phyloP scores from a whole-genome alignment of 2,113 vertebrate species.

The Leucopsar rothschildi region DNA sequence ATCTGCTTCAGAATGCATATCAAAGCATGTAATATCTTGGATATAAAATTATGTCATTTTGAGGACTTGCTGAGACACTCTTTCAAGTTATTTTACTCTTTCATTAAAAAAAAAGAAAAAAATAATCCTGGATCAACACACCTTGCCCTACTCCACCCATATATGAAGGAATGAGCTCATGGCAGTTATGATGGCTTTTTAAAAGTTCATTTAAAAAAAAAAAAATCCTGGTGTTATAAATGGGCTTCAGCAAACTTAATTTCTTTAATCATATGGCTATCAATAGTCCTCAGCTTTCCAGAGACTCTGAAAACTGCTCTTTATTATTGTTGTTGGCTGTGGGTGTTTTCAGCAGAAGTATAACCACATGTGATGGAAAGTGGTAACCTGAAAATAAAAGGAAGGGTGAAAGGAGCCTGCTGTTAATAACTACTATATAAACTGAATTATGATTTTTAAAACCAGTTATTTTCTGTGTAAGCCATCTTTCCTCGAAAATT shows the following conservation, averaged over 20 bases:
- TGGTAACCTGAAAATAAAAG: background rate
- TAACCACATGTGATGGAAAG: background rate
- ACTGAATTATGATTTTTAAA: background rate
- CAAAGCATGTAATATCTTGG: background rate
- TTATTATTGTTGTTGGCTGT: background rate
- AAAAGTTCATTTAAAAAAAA: background rate
- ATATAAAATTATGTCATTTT: background rate
- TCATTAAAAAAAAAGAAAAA: background rate
- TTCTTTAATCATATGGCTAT: background rate
- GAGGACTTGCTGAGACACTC: background rate
- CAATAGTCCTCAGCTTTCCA: background rate
- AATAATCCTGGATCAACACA: background rate
- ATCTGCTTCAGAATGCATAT: slow-evolving; percentile 29
- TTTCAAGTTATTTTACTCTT: background rate
- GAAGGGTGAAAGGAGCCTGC: background rate
- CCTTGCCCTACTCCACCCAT: background rate
- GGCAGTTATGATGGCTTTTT: background rate
- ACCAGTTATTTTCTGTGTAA: background rate
- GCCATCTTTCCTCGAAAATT: background rate
- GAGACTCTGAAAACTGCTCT: background rate
- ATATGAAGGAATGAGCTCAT: background rate
- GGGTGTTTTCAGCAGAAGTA: background rate
- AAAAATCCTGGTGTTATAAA: background rate
- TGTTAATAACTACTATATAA: background rate
- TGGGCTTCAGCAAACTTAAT: background rate